Evolutionary conservation across 2,797 vertebrate genomes (phyloP).

Genomic region (Pseudochaenichthys georgianus): DNA sequence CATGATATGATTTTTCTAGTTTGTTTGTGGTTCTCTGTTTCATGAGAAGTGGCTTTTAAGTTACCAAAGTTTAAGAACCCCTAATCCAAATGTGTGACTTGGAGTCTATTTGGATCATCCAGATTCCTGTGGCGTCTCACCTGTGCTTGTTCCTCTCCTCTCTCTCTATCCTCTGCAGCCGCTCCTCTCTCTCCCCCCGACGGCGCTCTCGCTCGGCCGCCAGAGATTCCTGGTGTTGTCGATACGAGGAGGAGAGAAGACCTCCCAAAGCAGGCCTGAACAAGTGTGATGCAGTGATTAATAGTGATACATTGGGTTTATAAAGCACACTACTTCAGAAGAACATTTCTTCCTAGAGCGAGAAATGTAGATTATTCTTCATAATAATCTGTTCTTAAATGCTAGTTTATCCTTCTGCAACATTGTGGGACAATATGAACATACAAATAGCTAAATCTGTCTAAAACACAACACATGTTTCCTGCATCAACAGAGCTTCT

Average conservation of each 20-base stretch:
- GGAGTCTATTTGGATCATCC: background rate
- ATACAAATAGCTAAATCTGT: background rate
- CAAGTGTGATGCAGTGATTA: constrained; percentile 3
- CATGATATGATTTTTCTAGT: too few species aligned
- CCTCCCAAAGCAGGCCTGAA: constrained; percentile 88
- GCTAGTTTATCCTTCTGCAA: background rate
- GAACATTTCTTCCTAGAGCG: background rate
- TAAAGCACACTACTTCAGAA: background rate
- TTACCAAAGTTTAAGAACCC: too few species aligned
- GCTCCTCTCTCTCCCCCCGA: constrained; percentile 93
- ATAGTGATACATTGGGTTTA: background rate
- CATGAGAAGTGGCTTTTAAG: too few species aligned
- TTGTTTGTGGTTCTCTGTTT: too few species aligned
- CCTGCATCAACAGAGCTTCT: background rate
- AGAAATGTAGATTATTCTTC: background rate
- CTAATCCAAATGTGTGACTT: background rate
- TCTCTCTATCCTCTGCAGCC: constrained; percentile 93
- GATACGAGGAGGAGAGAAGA: constrained; percentile 93
- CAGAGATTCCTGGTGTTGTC: constrained; percentile 96
- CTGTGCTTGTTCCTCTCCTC: constrained; percentile 97
- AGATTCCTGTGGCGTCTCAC: constrained; percentile 71
- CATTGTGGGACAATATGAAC: background rate
- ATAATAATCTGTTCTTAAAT: background rate
- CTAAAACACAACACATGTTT: background rate
- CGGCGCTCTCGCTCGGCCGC: constrained; percentile 94